A percentile compares a stretch with the other conserved stretches of the same genome.
phyloP scores from a whole-genome alignment of 2,113 vertebrate species.

The Takifugu flavidus region DNA sequence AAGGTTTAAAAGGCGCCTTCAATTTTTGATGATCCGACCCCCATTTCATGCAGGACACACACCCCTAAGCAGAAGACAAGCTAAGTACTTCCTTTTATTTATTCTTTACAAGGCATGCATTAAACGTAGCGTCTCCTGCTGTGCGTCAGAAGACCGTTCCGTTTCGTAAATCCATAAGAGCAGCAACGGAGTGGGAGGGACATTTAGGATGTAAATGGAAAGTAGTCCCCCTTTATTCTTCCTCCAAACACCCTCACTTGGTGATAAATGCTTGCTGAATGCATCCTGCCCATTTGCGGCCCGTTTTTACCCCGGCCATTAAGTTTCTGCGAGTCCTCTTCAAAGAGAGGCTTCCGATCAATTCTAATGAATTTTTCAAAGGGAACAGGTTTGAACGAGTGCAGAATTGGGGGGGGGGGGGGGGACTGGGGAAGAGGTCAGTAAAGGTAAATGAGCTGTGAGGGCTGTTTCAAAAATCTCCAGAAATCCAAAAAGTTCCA shows the following conservation, averaged over 20 bases:
- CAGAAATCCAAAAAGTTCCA: neutral
- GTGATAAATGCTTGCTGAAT: slow-evolving; percentile 61
- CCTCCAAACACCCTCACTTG: slow-evolving; percentile 55
- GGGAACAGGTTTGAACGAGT: slow-evolving; percentile 53
- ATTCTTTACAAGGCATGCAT: slow-evolving; percentile 56
- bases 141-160: slow-evolving; percentile 40
- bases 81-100: slow-evolving; percentile 47
- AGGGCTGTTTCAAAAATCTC: slow-evolving; percentile 35
- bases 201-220: slow-evolving; percentile 53
- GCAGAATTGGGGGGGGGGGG: slow-evolving; percentile 58
- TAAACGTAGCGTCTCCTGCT: slow-evolving; percentile 41
- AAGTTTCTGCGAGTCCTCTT: slow-evolving; percentile 66
- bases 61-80: slow-evolving; percentile 33
- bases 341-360: slow-evolving; percentile 68
- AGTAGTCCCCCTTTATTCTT: slow-evolving; percentile 25
- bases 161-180: slow-evolving; percentile 50
- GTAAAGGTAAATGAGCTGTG: slow-evolving; percentile 66
- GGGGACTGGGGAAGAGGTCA: slow-evolving; percentile 53
- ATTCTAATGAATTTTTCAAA: slow-evolving; percentile 74
- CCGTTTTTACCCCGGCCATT: slow-evolving; percentile 61
- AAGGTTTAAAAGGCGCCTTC: slow-evolving; percentile 39
- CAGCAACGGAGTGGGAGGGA: slow-evolving; percentile 33
- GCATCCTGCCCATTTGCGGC: slow-evolving; percentile 43
- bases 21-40: slow-evolving; percentile 43
- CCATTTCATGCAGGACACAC: slow-evolving; percentile 40